Percentiles rank a stretch among this genome's conserved stretches.
Evolutionary conservation across 2,888 invertebrate genomes (phyloP).

Genomic region (Dioctria rufipes): DNA sequence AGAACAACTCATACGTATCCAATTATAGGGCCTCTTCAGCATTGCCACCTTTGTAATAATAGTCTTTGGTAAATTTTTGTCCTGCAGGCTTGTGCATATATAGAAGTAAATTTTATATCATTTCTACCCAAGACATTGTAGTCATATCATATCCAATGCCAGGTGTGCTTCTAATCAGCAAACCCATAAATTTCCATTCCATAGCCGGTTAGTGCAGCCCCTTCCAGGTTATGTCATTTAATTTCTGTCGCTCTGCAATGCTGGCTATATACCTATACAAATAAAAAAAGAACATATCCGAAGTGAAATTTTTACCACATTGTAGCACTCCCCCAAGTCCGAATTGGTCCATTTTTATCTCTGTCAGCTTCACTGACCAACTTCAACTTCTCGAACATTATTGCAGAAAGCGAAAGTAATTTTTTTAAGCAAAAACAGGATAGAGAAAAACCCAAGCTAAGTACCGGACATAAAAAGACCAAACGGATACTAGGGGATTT

Average conservation of each 20-base stretch:
- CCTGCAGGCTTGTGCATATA: neutral
- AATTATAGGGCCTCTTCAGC: no score
- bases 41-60: neutral
- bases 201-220: neutral
- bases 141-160: neutral
- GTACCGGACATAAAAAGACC: slow-evolving; percentile 6
- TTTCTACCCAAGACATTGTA: neutral
- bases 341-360: neutral
- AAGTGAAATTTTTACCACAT: neutral
- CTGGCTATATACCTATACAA: slow-evolving; percentile 6
- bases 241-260: neutral
- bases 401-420: neutral
- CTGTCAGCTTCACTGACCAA: slow-evolving; percentile 1
- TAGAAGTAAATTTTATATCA: neutral
- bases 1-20: no score
- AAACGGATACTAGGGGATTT: neutral
- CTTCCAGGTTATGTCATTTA: slow-evolving; percentile 11
- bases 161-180: slow-evolving; percentile 1
- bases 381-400: neutral
- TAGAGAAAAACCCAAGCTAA: neutral
- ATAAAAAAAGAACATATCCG: no score
- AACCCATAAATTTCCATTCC: neutral
- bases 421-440: neutral
- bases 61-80: neutral
- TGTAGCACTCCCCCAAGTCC: neutral